Evolutionary conservation across 2,888 invertebrate genomes (phyloP).

Genomic region (Siphlonurus alternatus): DNA sequence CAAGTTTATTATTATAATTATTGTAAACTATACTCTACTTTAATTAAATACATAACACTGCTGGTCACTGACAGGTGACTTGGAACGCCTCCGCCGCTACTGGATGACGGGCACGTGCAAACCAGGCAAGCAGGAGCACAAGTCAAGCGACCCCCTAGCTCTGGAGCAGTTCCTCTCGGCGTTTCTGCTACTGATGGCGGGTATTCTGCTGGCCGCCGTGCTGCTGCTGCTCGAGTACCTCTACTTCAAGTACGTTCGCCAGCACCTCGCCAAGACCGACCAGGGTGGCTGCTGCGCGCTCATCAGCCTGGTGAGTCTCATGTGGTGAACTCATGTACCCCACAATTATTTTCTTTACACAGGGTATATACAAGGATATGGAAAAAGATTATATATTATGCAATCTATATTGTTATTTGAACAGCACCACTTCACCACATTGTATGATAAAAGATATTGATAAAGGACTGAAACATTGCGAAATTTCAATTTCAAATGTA

Average conservation of each 20-base stretch:
- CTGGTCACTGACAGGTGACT: no score
- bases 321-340: no score
- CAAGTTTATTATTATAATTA: no score
- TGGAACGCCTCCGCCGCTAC: slow-evolving; percentile 83
- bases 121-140: slow-evolving; percentile 79
- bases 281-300: slow-evolving; percentile 86
- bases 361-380: not conserved
- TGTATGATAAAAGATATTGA: not conserved
- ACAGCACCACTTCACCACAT: not conserved
- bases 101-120: slow-evolving; percentile 97
- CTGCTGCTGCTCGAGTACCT: slow-evolving; percentile 81
- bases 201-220: slow-evolving; percentile 76
- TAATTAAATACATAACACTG: no score
- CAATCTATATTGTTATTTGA: not conserved
- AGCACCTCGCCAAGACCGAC: slow-evolving; percentile 73
- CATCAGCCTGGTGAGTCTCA: slow-evolving; percentile 76
- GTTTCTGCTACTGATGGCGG: slow-evolving; percentile 86
- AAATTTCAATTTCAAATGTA: no score
- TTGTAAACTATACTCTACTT: not conserved
- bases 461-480: no score
- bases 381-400: not conserved
- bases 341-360: no score
- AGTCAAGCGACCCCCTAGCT: slow-evolving; percentile 76
- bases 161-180: slow-evolving; percentile 95
- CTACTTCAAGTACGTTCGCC: slow-evolving; percentile 85